These are phyloP conservation scores for Limnodromus scolopaceus DNA, from an alignment of 2,797 vertebrate genomes.

Conservation along the genomic window DNA sequence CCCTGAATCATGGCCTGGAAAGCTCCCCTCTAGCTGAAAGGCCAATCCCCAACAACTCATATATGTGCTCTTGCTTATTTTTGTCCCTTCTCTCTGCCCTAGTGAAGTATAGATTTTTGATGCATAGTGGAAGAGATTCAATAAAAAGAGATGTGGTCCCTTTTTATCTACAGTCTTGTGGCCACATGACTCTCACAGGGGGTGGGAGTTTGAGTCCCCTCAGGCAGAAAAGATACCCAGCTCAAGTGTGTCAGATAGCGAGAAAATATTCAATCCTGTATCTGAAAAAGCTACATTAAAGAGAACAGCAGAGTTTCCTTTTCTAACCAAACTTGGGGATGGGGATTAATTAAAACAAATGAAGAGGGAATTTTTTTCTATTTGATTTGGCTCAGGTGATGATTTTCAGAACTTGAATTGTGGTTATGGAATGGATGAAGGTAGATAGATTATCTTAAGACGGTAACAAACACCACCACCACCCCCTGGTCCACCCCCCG, in stretches of 20 bases:
- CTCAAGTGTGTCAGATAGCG: neutral
- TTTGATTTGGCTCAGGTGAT: neutral
- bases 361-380: neutral
- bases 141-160: neutral
- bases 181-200: fast-evolving
- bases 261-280: neutral
- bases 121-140: neutral
- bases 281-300: neutral
- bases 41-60: neutral
- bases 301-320: neutral
- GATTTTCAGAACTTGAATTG: neutral
- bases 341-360: neutral
- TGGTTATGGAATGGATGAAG: neutral
- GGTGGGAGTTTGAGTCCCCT: neutral
- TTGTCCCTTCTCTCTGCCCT: neutral
- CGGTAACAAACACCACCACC: neutral
- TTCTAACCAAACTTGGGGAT: neutral
- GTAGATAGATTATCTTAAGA: neutral
- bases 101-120: neutral
- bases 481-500: fast-evolving
- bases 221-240: neutral
- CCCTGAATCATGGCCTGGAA: neutral
- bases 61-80: neutral
- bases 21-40: neutral
- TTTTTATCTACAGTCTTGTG: neutral